phyloP scores from a whole-genome alignment of 2,888 invertebrate genomes.

The Parthenolecanium corni region DNA sequence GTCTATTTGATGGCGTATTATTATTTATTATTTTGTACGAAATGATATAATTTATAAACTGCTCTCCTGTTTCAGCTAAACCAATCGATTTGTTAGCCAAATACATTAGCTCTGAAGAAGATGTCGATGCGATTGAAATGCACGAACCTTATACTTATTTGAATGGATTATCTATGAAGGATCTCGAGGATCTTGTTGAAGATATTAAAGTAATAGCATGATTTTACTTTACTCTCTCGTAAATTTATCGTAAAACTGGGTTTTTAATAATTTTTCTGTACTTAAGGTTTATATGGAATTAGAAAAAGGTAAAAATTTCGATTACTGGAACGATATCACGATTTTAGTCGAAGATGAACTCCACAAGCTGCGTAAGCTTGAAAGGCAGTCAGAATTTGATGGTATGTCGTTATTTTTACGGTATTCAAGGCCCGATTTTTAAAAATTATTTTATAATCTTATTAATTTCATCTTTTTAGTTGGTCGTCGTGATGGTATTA shows the following conservation, averaged over 20 bases:
- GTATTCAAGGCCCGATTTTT: neutral
- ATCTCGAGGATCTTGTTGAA: slow-evolving; percentile 88
- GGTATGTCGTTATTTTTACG: slow-evolving; percentile 31
- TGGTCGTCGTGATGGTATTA: slow-evolving; percentile 64
- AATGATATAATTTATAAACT: neutral
- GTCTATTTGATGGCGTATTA: neutral
- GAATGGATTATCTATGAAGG: slow-evolving; percentile 75
- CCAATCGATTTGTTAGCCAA: slow-evolving; percentile 95
- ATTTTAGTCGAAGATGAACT: slow-evolving; percentile 89
- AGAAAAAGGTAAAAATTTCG: slow-evolving; percentile 73
- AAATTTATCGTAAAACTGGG: too few relatives aligned
- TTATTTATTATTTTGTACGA: too few relatives aligned
- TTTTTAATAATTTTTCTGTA: slow-evolving; percentile 10
- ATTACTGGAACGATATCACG: slow-evolving; percentile 93
- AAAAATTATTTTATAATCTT: neutral
- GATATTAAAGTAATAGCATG: slow-evolving; percentile 65
- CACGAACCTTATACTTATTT: slow-evolving; percentile 94
- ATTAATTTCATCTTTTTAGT: slow-evolving; percentile 36
- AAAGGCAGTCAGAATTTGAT: slow-evolving; percentile 50
- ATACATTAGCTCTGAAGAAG: slow-evolving; percentile 83
- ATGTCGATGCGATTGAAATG: slow-evolving; percentile 90
- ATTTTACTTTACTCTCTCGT: neutral
- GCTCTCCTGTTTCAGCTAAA: slow-evolving; percentile 57
- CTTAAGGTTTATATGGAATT: slow-evolving; percentile 67
- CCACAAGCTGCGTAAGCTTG: slow-evolving; percentile 66